Base-by-base conservation (phyloP, 1,140 invertebrate species). In the Sminthurides bifidus region DNA sequence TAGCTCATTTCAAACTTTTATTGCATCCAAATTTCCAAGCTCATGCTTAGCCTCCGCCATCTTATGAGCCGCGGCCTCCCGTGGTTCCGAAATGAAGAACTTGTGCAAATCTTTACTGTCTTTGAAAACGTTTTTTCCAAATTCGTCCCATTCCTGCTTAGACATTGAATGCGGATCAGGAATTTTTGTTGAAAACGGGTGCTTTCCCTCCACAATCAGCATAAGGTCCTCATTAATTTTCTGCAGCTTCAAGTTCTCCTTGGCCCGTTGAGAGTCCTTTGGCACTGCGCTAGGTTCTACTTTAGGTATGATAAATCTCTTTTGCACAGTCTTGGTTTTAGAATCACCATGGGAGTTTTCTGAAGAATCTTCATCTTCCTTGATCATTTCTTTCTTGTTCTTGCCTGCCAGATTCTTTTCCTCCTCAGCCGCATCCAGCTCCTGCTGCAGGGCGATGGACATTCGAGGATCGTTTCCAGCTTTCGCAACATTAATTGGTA, bases 401-500 rank as follows among this genome's bases (percentile, higher is more conserved):
- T 23, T 38, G 12, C 44, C 48, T 5, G 31, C 38, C 19, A 45
- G 31, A 14, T 44, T 46, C 10, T 54, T 51, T 31, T 48, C 27
- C 15, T 54, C 56, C n/a, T 52, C 48, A 2, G 10, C 41, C 37
- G 0, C 24, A 27, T 23, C 49, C 14, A 35, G 21, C 43, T 38
- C 19, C 2, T 63, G 45, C 74, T 75, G 61, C 64, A 71, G 27
- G 44, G 66, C 29, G 68, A 72, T 38, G 65, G 68, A 51, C 62
- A 70, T 50, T 63, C 69, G 12, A 52, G 73, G 35, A 50, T 71
- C 38, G 38, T 68, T n/a, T 23, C 30, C 43, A 6, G 51, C 21
- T 40, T 45, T 54, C 6, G 56, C 52, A 6, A 37, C 21, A 38
- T 54, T 56, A 26, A 64, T 21, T 19, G 51, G 33, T 8, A 62